Evolutionary conservation across 2,888 invertebrate genomes (phyloP), one percentile per base, ranked within the genome.

Genomic region (Aleiodes leptofemur): DNA sequence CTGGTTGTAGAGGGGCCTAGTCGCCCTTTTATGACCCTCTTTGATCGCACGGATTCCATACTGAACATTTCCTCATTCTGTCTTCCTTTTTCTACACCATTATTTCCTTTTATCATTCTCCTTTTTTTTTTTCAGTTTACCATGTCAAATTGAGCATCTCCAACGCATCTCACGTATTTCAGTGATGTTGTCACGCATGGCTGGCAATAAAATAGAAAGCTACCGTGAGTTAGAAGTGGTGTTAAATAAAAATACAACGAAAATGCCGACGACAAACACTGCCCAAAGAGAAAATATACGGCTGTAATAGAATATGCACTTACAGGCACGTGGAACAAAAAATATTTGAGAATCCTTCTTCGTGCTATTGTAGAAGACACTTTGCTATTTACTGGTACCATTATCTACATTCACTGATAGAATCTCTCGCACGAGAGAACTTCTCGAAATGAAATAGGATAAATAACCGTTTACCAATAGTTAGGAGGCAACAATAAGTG

Each of bases 101-200:
- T 51, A n/a, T 9, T 64, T 16, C 1, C 23, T 64, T 64, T 9
- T 59, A 13, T 38, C 61, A 43, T 43, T 34, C 43, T 50, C 53
- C 53, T 68, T 61, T 23, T 23, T 23, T 23, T 23, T 23, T 71
- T 69, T 48, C 34, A 13, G 29, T 38, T 59, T 48, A 73, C 73
- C 55, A 69, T 76, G 56, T 73, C 74, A 74, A 68, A 34, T 64
- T 50, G 48, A 51, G 23, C 70, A 77, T 78, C 68, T 34, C 66
- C 72, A 69, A 89, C 80, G 77, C 88, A 76, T 74, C 86, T 86
- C 89, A 89, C 89, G 89, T 89, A 88, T 87, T 86, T 81, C 86
- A 78, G 86, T 87, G 89, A 89, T 87, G 89, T 88, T 86, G 87
- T 89, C 89, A 89, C 89, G 88, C 88, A 84, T 88, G 86, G 87